Percentiles rank a stretch among this genome's conserved stretches.
Evolutionary conservation across 1,140 invertebrate genomes (phyloP).

Genomic region (Cydia amplana): DNA sequence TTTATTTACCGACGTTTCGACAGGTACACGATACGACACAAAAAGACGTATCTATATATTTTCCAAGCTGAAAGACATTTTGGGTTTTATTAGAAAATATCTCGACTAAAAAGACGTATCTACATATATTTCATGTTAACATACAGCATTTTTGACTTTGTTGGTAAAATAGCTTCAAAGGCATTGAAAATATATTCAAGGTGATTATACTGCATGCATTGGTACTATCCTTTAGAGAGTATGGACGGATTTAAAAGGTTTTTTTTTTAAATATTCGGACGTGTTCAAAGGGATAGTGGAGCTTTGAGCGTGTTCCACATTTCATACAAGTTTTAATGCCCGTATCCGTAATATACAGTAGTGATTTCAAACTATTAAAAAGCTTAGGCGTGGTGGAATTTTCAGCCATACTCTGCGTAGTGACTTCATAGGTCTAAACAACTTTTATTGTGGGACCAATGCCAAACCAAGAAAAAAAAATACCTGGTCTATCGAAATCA

Average conservation of each 20-base stretch:
- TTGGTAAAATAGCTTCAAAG: neutral
- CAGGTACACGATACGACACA: too few relatives aligned
- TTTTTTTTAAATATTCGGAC: neutral
- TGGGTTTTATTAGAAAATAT: too few relatives aligned
- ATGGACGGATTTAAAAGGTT: neutral
- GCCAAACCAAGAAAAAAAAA: too few relatives aligned
- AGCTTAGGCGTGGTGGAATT: neutral
- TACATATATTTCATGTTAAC: neutral
- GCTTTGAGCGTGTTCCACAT: neutral
- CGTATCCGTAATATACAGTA: too few relatives aligned
- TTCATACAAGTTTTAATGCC: neutral
- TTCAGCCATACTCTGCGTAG: too few relatives aligned
- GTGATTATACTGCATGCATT: conserved; percentile 6
- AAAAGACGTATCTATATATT: too few relatives aligned
- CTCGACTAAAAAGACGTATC: neutral
- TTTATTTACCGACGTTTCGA: too few relatives aligned
- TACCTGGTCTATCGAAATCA: too few relatives aligned
- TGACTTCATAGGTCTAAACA: too few relatives aligned
- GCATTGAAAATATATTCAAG: too few relatives aligned
- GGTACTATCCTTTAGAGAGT: neutral
- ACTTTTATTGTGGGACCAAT: too few relatives aligned
- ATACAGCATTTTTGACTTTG: neutral
- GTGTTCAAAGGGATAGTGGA: neutral
- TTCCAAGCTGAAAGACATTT: too few relatives aligned
- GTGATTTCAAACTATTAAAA: neutral